Evolutionary conservation across 2,888 invertebrate species (phyloP), one percentile per base, ranked within the genome.

Genomic region (Parnassius smintheus): DNA sequence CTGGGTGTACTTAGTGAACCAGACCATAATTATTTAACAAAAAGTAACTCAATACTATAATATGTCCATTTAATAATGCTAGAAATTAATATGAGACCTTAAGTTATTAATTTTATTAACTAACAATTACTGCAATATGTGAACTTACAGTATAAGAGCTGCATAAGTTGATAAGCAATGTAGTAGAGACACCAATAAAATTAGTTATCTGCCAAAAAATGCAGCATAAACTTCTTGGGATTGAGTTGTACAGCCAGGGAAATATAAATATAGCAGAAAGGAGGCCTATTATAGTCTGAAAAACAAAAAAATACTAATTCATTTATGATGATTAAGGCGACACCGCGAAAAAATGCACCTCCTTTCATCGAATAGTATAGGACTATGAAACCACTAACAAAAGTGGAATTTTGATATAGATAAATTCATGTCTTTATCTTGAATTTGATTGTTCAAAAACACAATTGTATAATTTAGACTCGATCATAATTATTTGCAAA

Each of bases 191-290:
- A 65, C 86, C 86, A 56, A 92, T 78, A 62, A 92, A 85, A 61
- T 82, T 83, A 66, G 85, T 83, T 44, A 92, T 72, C 65, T 92
- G 92, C 93, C 94, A 94, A 71, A 94, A 84, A 18, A 95, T 76
- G 62, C 92, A 92, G 41, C 93, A 89, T 49, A 95, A 82, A 65
- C 94, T 86, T 65, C 92, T 91, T 7, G 96, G 96, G 22, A 96
- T 95, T 61, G 95, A 95, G 76, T 94, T 93, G 85, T 96, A 96
- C 61, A 95, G 73, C 75, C 95, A 83, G 69, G 95, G 93, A 35
- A 94, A 70, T 25, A 93, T 82, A 78, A 88, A 89, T 75, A 90
- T 85, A 53, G 85, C 80, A 22, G 86, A 84, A 59, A 91, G 72
- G 63, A 91, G 74, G 1, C 83, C 85, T 69, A 91, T 83, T 4